phyloP scores from a whole-genome alignment of 2,113 vertebrate genomes.

The Thalassarche chlororhynchos region DNA sequence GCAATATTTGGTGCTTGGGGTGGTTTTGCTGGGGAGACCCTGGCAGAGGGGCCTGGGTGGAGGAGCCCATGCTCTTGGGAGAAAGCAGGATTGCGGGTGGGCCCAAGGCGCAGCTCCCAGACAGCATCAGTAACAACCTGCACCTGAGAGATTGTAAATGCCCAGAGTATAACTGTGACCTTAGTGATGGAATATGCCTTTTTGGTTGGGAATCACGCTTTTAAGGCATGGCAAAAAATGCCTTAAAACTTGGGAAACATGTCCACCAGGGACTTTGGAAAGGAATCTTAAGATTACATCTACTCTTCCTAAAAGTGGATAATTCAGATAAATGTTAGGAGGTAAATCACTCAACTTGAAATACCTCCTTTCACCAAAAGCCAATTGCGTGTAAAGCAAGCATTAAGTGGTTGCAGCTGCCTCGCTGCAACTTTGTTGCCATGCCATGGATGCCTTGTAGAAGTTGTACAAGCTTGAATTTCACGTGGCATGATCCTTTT shows the following conservation, averaged over 20 bases:
- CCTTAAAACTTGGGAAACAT: background rate
- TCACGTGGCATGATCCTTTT: background rate
- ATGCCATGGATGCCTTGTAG: background rate
- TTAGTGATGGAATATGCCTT: background rate
- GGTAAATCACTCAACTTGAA: background rate
- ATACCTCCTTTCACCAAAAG: background rate
- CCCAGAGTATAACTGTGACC: background rate
- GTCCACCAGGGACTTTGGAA: background rate
- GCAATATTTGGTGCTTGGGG: background rate
- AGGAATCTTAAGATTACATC: background rate
- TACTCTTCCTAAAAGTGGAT: background rate
- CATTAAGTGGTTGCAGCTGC: background rate
- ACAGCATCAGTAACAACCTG: too few relatives aligned
- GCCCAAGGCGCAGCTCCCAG: background rate
- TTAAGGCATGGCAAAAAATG: background rate
- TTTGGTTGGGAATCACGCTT: background rate
- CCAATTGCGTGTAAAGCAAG: background rate
- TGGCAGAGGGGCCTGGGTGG: background rate
- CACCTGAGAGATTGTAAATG: background rate
- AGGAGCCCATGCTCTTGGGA: rapidly evolving
- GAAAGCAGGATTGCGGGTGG: rapidly evolving
- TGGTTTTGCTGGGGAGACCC: background rate
- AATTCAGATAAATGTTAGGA: background rate
- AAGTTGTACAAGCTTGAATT: background rate
- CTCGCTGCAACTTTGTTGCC: background rate